Evolutionary conservation across 1,140 invertebrate species (phyloP), one percentile per base, ranked within the genome.

Genomic region (Trinorchestia longiramus): DNA sequence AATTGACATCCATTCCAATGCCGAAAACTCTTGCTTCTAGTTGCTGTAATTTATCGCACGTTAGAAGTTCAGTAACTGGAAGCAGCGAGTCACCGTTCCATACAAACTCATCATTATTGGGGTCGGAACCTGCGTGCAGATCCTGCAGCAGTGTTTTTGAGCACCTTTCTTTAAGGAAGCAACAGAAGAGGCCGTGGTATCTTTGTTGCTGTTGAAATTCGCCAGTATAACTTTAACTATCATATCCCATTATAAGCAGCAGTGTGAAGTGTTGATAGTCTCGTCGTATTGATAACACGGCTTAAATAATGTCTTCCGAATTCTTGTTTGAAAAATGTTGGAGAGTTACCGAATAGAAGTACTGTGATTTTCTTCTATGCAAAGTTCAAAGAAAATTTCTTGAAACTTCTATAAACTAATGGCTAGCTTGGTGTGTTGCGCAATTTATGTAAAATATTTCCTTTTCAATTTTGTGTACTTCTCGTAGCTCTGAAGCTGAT

Each of bases 301-400:
- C 62, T 77, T 28, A 77, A 28, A 77, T 23, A 77, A 77, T 77
- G 62, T 77, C 62, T 77, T 77, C 62, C 62, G 62, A 15, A 77
- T 77, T 77, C 62, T 77, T 77, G 62, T 36, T 53, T 77, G 62
- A 77, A 77, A 77, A 77, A 36, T 77, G 62, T 77, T 77, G 62
- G 47, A 53, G 36, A 77, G 62, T 77, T 77, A 77, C 62, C 62
- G 62, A 77, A 77, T 77, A 77, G 62, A 15, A 77, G 62, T 77
- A 77, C 62, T 77, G 62, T 77, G 62, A 77, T 77, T 77, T 77
- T 77, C 62, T 77, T 36, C 62, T 77, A 77, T 77, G 62, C 62
- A 77, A 77, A 77, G 62, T 77, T 77, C 62, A 77, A 77, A 77
- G 36, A 36, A 19, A 19, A 23, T 77, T 77, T 77, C 28, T 77